Percentiles rank a stretch among this genome's conserved stretches.
Evolutionary conservation across 1,140 invertebrate species (phyloP).

Genomic region (Papilio helenus): DNA sequence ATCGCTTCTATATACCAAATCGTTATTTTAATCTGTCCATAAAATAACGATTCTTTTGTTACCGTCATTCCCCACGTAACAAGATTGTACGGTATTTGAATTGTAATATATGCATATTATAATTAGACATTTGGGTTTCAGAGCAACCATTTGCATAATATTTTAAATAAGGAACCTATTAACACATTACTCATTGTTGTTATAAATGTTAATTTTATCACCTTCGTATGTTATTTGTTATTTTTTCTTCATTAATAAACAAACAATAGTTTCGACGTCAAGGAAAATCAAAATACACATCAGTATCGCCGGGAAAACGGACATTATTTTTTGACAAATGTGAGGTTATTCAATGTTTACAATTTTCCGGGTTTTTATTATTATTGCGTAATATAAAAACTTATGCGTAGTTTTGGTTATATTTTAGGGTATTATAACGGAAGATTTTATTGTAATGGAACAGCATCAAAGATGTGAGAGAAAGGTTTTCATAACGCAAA

Average conservation of each 20-base stretch:
- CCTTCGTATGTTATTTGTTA: background rate
- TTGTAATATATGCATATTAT: constrained; percentile 5
- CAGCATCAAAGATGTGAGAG: too few species aligned
- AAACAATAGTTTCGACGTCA: background rate
- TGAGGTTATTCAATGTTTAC: background rate
- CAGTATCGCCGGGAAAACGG: background rate
- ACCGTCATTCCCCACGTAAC: background rate
- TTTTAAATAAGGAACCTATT: constrained; percentile 15
- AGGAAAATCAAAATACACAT: background rate
- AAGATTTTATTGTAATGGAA: too few species aligned
- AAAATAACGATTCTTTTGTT: too few species aligned
- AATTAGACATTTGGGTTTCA: background rate
- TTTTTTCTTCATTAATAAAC: constrained; percentile 5
- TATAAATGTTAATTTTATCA: constrained; percentile 12
- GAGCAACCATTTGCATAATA: constrained; percentile 12
- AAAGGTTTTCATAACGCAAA: too few species aligned
- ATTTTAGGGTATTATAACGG: background rate
- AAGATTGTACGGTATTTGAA: background rate
- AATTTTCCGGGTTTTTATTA: constrained; percentile 4
- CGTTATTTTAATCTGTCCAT: too few species aligned
- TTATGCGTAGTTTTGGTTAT: background rate
- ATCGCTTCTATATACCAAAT: too few species aligned
- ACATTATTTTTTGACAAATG: constrained; percentile 17
- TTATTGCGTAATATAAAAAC: background rate
- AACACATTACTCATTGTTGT: background rate